Evolutionary conservation across 2,797 vertebrate genomes (phyloP).

Genomic region (Meda fulgida): DNA sequence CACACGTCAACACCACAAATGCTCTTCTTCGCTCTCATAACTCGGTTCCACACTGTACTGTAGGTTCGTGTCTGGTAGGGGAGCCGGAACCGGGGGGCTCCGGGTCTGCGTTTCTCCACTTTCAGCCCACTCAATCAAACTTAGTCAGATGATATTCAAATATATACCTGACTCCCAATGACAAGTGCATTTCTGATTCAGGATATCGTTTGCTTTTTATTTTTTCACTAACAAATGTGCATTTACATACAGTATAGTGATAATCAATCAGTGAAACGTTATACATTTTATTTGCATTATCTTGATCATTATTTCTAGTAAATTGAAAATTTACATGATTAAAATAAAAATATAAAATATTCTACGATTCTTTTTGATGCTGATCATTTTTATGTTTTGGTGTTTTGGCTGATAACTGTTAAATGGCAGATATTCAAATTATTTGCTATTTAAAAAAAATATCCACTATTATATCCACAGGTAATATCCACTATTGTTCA

Average conservation of each 20-base stretch:
- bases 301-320: too few relatives aligned
- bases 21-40: conserved; percentile 8
- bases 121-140: conserved; percentile 12
- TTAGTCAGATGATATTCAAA: background rate
- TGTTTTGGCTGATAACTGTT: background rate
- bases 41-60: background rate
- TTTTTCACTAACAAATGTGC: background rate
- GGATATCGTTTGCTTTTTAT: background rate
- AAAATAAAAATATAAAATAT: background rate
- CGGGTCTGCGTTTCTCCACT: background rate
- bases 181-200: background rate
- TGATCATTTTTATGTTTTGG: too few relatives aligned
- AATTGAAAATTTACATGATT: background rate
- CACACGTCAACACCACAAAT: conserved; percentile 37
- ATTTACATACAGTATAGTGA: background rate
- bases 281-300: background rate
- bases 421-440: background rate
- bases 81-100: background rate
- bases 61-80: conserved; percentile 13
- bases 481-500: background rate
- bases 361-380: background rate
- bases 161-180: background rate
- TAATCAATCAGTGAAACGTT: background rate
- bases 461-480: too few relatives aligned
- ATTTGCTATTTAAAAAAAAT: background rate